These are phyloP conservation scores for Brachylomia viminalis DNA, from an alignment of 2,888 invertebrate species.

Conservation along the genomic window DNA sequence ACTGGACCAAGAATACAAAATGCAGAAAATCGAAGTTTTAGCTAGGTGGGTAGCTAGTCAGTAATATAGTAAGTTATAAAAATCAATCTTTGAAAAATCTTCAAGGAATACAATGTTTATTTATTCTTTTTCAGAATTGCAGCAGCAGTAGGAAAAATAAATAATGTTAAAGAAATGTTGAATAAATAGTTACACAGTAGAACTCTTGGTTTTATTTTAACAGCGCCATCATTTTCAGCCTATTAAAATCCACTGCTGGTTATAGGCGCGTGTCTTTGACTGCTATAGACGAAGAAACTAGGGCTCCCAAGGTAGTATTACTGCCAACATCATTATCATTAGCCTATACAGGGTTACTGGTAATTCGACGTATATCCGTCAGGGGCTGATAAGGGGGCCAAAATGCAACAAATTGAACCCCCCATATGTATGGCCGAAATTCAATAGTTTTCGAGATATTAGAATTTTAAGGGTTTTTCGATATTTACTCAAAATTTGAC, in stretches of 20 bases:
- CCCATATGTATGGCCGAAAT: no score
- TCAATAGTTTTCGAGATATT: no score
- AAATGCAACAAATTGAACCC: no score
- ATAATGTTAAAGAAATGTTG: conserved; percentile 19
- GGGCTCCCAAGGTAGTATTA: neutral
- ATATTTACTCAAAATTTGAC: no score
- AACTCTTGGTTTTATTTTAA: conserved; percentile 30
- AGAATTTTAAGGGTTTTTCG: no score
- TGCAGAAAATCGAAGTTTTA: conserved; percentile 55
- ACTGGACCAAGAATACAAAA: conserved; percentile 67
- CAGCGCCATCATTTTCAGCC: neutral
- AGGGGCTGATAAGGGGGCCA: no score
- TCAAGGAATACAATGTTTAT: neutral
- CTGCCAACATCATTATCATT: neutral
- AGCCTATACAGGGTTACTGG: no score
- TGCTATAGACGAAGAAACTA: neutral
- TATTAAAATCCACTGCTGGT: neutral
- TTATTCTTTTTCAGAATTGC: conserved; percentile 53
- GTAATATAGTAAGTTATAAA: neutral
- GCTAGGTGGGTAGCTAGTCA: conserved; percentile 39
- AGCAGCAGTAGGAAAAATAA: conserved; percentile 50
- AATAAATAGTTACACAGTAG: conserved; percentile 50
- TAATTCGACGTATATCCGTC: no score
- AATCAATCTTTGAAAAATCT: neutral
- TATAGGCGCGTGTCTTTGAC: neutral